Evolutionary conservation across 64 coral and sea anemone genomes (phyloP).

Genomic region (Anthopleura sola): DNA sequence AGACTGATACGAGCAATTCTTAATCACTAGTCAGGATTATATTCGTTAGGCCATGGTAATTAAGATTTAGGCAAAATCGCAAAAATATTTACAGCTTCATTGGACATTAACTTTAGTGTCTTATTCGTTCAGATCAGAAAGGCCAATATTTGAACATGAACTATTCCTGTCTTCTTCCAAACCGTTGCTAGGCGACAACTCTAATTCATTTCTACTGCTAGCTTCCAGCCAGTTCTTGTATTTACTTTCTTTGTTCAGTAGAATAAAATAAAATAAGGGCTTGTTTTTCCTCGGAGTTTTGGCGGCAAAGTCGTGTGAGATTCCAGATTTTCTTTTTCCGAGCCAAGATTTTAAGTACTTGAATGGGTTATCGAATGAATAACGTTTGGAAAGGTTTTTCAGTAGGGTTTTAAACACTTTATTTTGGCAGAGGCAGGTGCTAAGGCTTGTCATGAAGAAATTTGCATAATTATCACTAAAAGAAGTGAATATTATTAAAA

Average conservation of each 20-base stretch:
- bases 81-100: too few species aligned
- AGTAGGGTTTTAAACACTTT: neutral
- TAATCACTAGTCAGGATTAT: too few species aligned
- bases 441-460: neutral
- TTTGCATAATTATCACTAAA: neutral
- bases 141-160: neutral
- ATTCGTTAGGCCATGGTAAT: too few species aligned
- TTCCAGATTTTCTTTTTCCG: neutral
- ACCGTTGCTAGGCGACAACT: neutral
- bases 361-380: neutral
- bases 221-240: neutral
- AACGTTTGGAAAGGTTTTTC: neutral
- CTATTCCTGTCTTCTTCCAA: neutral
- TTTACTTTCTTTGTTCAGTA: neutral
- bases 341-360: neutral
- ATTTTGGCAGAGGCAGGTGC: neutral
- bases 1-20: too few species aligned
- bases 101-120: too few species aligned
- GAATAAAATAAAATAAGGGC: neutral
- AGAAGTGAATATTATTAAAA: slow-evolving; percentile 6
- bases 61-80: too few species aligned
- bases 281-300: neutral
- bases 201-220: neutral
- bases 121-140: neutral
- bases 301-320: neutral